Evolutionary conservation across 1,140 invertebrate genomes (phyloP).

Genomic region (Drosophila busckii): DNA sequence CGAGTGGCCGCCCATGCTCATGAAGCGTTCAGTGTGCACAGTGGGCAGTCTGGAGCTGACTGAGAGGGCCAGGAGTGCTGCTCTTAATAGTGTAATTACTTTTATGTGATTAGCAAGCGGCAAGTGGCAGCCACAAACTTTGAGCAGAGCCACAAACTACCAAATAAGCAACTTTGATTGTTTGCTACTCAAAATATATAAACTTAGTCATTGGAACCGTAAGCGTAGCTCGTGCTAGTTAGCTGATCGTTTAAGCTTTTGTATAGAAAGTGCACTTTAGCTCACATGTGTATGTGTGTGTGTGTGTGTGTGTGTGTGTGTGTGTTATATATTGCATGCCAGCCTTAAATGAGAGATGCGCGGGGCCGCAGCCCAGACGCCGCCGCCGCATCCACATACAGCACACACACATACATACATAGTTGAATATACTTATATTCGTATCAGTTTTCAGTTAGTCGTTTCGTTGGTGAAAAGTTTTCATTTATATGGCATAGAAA

Average conservation of each 20-base stretch:
- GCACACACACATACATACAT: conserved; percentile 1
- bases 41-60: conserved; percentile 14
- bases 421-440: conserved; percentile 13
- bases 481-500: conserved; percentile 17
- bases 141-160: neutral
- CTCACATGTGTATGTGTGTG: neutral
- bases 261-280: too few relatives aligned
- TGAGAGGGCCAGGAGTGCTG: conserved; percentile 2
- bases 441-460: conserved; percentile 50
- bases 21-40: conserved; percentile 7
- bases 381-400: neutral
- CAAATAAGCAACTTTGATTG: too few relatives aligned
- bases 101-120: conserved; percentile 23
- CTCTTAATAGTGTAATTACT: conserved; percentile 23
- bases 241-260: too few relatives aligned
- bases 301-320: conserved; percentile 17
- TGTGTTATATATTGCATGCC: conserved; percentile 40
- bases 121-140: conserved; percentile 15
- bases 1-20: conserved; percentile 14
- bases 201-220: too few relatives aligned
- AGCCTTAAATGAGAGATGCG: conserved; percentile 30
- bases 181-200: too few relatives aligned
- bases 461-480: conserved; percentile 42
- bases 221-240: too few relatives aligned
- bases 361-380: neutral